These are phyloP conservation scores for Xenops minutus DNA, from an alignment of 2,797 vertebrate species.

Conservation along the genomic window DNA sequence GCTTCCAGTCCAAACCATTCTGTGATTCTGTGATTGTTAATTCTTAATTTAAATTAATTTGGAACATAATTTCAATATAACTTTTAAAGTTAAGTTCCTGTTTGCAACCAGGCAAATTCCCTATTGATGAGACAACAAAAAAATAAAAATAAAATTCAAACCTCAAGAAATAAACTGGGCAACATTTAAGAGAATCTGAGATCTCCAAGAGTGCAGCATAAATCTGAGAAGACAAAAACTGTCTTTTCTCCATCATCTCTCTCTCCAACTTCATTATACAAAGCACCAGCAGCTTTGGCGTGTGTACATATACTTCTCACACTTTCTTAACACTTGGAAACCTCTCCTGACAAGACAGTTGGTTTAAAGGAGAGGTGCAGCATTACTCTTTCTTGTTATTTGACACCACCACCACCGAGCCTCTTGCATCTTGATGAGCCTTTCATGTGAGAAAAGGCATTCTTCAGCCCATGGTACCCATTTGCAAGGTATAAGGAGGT, in stretches of 20 bases:
- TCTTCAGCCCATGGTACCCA: neutral
- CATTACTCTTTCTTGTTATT: neutral
- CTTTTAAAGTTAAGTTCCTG: neutral
- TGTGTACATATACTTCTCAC: fast-evolving
- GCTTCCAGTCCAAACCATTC: neutral
- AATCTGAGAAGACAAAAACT: neutral
- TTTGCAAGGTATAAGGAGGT: neutral
- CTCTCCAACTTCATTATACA: neutral
- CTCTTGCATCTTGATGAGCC: neutral
- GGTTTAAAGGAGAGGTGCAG: neutral
- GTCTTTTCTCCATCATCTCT: neutral
- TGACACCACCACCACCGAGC: fast-evolving
- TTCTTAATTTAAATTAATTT: neutral
- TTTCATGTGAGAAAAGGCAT: fast-evolving
- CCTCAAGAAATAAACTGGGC: neutral
- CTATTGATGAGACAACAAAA: neutral
- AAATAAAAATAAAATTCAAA: neutral
- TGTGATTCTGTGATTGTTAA: neutral
- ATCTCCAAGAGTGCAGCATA: neutral
- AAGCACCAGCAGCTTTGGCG: neutral
- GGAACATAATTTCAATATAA: neutral
- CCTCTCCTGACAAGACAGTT: neutral
- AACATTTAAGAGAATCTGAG: neutral
- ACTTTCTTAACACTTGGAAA: neutral
- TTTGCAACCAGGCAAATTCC: neutral